These are phyloP conservation scores for Bradypus variegatus DNA, from an alignment of 2,797 vertebrate genomes.

Conservation along the genomic window DNA sequence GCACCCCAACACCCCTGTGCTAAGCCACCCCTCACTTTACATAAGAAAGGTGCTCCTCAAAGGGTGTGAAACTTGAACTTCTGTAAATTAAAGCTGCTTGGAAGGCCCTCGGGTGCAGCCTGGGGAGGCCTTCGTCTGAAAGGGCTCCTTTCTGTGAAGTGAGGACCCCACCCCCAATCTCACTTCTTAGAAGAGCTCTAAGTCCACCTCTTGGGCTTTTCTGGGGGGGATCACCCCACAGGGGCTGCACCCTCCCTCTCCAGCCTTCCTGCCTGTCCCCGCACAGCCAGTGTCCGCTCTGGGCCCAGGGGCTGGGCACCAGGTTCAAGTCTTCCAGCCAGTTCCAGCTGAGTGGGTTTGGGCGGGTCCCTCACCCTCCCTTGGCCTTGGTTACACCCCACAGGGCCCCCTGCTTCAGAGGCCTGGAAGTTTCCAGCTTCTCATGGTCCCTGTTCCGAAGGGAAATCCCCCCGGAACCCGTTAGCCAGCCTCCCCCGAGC, in stretches of 20 bases:
- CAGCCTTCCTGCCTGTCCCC: background rate
- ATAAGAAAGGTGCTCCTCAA: constrained; percentile 44
- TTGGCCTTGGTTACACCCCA: background rate
- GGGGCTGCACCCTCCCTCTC: background rate
- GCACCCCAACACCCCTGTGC: background rate
- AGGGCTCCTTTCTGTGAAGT: background rate
- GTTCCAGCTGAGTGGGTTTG: background rate
- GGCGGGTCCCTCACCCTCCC: background rate
- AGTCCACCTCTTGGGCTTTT: background rate
- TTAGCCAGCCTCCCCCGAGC: background rate
- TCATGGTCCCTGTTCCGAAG: background rate
- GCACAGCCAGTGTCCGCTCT: accelerated
- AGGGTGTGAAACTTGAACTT: constrained; percentile 44
- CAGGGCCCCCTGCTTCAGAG: background rate
- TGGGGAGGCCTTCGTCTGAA: background rate
- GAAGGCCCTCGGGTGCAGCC: background rate
- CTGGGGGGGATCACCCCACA: background rate
- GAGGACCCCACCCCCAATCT: background rate
- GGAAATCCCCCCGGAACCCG: background rate
- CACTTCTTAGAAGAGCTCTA: background rate
- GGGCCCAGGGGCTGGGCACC: background rate
- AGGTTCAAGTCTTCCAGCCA: background rate
- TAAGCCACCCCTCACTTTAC: constrained; percentile 34
- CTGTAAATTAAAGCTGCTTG: background rate
- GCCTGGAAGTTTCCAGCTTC: background rate